A percentile compares a stretch with the other conserved stretches of the same genome.
Evolutionary conservation across 1,140 invertebrate species (phyloP).

Genomic region (Leptopilina boulardi): DNA sequence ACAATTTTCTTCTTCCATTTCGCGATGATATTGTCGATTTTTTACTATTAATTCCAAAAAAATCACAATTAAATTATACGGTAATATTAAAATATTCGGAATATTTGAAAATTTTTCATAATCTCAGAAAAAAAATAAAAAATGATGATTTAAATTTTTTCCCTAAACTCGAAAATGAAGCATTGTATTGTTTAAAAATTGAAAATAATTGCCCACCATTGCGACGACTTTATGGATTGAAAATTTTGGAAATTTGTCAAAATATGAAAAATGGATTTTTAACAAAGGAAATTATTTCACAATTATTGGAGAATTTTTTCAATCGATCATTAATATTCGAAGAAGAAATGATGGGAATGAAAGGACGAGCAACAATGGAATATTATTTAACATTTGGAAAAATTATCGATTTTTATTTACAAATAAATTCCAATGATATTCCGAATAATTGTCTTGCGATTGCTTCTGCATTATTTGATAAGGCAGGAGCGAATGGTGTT

Average conservation of each 20-base stretch:
- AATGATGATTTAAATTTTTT: constrained; percentile 32
- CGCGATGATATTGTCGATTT: constrained; percentile 39
- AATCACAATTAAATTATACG: constrained; percentile 40
- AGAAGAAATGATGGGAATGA: constrained; percentile 9
- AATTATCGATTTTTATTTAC: constrained; percentile 44
- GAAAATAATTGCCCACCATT: constrained; percentile 28
- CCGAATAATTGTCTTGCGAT: constrained; percentile 34
- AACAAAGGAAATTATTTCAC: background rate
- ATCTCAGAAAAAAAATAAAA: background rate
- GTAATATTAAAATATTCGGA: constrained; percentile 28
- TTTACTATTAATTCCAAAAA: constrained; percentile 41
- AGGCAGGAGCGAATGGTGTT: constrained; percentile 45
- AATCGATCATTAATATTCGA: background rate
- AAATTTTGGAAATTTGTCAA: constrained; percentile 37
- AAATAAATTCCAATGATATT: background rate
- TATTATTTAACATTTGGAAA: constrained; percentile 50
- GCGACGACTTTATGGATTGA: constrained; percentile 47
- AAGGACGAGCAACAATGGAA: constrained; percentile 51
- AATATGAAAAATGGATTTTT: background rate
- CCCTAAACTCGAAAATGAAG: constrained; percentile 39
- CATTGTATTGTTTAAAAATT: constrained; percentile 43
- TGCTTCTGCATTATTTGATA: constrained; percentile 42
- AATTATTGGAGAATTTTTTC: background rate
- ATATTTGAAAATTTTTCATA: background rate
- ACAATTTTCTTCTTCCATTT: constrained; percentile 29